Evolutionary conservation across 2,113 vertebrate species (phyloP), one percentile per base, ranked within the genome.

Genomic region (Bambusicola thoracicus): DNA sequence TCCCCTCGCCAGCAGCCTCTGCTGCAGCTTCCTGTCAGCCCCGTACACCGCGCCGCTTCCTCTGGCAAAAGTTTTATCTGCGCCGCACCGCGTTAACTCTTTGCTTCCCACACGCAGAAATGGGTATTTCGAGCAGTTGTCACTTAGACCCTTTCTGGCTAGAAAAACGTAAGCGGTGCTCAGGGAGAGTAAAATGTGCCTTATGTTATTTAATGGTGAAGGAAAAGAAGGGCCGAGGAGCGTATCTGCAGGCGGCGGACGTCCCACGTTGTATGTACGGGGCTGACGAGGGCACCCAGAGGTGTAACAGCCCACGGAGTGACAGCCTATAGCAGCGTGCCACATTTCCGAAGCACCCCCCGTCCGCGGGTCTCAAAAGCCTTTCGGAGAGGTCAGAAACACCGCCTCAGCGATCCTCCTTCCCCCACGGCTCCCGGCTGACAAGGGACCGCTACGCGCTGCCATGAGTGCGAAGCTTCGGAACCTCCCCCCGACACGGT

Each of bases 1-100:
- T 76, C 82, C 41, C 44, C 92, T 32, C 66, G 81, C 95, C 95
- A 93, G 89, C 59, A 92, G 70, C 73, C 86, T 78, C n/a, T 83
- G 32, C 43, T 95, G 93, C 94, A 94, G 94, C 94, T 96, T 96
- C 95, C 96, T 94, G 95, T 65, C 92, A 78, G 89, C 91, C 88
- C 95, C 58, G 89, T 72, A 70, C 63, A 38, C 81, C 44, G 63
- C 13, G 85, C 79, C 6, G 43, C 87, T 97, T 94, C 91, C 91
- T 96, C 91, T n/a, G 15, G 68, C 61, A 29, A 6, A 72, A 95
- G 38, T 94, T 94, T 91, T 84, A 88, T 94, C 94, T 81, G 76
- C 89, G 48, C 2, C 2, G 0, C 10, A 40, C 46, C 65, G 74
- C 1, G 0, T 94, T 95, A 95, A 96, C 93, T 67, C 51, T 88